Evolutionary conservation across 2,888 invertebrate genomes (phyloP).

Genomic region (Dioctria linearis): DNA sequence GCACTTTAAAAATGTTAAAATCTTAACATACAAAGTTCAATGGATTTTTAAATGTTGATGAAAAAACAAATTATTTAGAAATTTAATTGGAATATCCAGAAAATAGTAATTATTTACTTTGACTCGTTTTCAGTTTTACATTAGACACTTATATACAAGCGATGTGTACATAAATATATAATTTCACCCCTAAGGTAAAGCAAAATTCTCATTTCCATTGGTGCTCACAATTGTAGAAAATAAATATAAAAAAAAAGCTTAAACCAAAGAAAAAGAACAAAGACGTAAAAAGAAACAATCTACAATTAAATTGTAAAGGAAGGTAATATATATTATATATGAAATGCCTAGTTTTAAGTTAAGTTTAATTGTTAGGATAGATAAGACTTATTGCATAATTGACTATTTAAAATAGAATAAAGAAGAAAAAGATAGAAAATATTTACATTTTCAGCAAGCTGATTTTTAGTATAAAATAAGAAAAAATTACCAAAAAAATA

Average conservation of each 20-base stretch:
- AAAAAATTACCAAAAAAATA: conserved; percentile 20
- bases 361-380: conserved; percentile 8
- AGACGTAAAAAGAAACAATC: conserved; percentile 48
- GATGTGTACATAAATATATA: neutral
- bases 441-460: conserved; percentile 50
- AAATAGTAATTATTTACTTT: too few species aligned
- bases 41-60: too few species aligned
- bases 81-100: too few species aligned
- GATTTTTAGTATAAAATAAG: conserved; percentile 21
- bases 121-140: too few species aligned
- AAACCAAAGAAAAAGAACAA: conserved; percentile 44
- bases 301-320: conserved; percentile 51
- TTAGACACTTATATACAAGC: too few species aligned
- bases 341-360: conserved; percentile 27
- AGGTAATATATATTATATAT: conserved; percentile 51
- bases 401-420: conserved; percentile 28
- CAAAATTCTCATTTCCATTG: conserved; percentile 8
- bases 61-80: too few species aligned
- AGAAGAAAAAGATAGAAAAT: conserved; percentile 32
- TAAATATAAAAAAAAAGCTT: conserved; percentile 28
- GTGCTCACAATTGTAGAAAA: conserved; percentile 40
- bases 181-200: conserved; percentile 6
- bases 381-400: conserved; percentile 35
- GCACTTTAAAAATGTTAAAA: too few species aligned
- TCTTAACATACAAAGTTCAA: too few species aligned